Evolutionary conservation across 1,140 invertebrate species (phyloP).

Genomic region (Chionoecetes opilio): DNA sequence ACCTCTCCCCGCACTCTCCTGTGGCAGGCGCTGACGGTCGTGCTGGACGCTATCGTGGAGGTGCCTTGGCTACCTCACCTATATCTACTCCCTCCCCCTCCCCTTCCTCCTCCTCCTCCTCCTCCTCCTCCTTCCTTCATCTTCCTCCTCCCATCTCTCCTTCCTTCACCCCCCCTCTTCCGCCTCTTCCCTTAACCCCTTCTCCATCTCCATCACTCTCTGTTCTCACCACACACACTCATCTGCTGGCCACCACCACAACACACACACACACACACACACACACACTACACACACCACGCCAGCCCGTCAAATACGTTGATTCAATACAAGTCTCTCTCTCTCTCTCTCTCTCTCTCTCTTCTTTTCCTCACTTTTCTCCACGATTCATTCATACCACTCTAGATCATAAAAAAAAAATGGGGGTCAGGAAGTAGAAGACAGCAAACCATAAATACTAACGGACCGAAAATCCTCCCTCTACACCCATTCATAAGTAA

Average conservation of each 20-base stretch:
- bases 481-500: not conserved
- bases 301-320: conserved; percentile 6
- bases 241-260: too few species aligned
- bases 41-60: not conserved
- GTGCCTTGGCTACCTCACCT: not conserved
- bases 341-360: not conserved
- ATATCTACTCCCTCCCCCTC: not conserved
- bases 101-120: not conserved
- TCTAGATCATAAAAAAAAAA: too few species aligned
- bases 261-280: too few species aligned
- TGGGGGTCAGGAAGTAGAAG: too few species aligned
- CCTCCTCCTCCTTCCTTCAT: conserved; percentile 7
- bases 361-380: not conserved
- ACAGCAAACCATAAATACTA: too few species aligned
- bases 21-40: not conserved
- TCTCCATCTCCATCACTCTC: not conserved
- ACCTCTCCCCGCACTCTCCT: not conserved
- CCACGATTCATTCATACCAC: too few species aligned
- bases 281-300: not conserved
- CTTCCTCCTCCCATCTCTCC: not conserved
- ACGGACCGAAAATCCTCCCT: too few species aligned
- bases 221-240: not conserved
- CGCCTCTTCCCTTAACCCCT: not conserved
- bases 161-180: conserved; percentile 13
- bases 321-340: conserved; percentile 11